These are phyloP conservation scores for Betta splendens DNA, from an alignment of 2,797 vertebrate species.

Conservation along the genomic window DNA sequence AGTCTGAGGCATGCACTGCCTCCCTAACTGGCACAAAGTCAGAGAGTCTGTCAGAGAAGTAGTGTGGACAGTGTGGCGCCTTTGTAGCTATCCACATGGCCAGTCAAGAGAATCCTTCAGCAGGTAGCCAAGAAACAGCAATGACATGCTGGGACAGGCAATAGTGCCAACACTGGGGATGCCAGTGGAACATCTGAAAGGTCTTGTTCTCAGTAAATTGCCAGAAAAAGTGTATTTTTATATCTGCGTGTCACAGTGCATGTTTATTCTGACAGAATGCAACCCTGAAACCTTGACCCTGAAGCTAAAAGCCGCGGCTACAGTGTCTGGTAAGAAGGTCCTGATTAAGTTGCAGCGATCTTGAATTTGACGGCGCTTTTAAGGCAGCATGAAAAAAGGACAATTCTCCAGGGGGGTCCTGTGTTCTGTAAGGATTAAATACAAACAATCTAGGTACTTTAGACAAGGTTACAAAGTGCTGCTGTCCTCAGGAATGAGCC, in stretches of 20 bases:
- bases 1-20: slow-evolving; percentile 30
- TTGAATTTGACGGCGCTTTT: slow-evolving; percentile 16
- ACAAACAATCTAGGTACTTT: slow-evolving; percentile 24
- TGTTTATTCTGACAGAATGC: not conserved
- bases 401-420: slow-evolving; percentile 7
- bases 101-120: slow-evolving; percentile 63
- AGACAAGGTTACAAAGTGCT: slow-evolving; percentile 14
- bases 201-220: slow-evolving; percentile 63
- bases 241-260: slow-evolving; percentile 6
- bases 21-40: slow-evolving; percentile 39
- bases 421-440: slow-evolving; percentile 29
- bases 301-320: slow-evolving; percentile 10
- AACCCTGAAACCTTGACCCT: slow-evolving; percentile 11
- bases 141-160: slow-evolving; percentile 54
- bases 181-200: slow-evolving; percentile 56
- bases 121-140: slow-evolving; percentile 57
- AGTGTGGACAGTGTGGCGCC: slow-evolving; percentile 46
- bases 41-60: slow-evolving; percentile 54
- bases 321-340: slow-evolving; percentile 24
- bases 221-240: slow-evolving; percentile 23
- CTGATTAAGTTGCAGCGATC: slow-evolving; percentile 24
- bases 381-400: not conserved
- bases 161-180: slow-evolving; percentile 44
- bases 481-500: slow-evolving; percentile 14
- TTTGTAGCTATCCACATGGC: slow-evolving; percentile 63